Evolutionary conservation across 92 coral and sea anemone species (phyloP), one percentile per base, ranked within the genome.

Genomic region (Bergia sp.): DNA sequence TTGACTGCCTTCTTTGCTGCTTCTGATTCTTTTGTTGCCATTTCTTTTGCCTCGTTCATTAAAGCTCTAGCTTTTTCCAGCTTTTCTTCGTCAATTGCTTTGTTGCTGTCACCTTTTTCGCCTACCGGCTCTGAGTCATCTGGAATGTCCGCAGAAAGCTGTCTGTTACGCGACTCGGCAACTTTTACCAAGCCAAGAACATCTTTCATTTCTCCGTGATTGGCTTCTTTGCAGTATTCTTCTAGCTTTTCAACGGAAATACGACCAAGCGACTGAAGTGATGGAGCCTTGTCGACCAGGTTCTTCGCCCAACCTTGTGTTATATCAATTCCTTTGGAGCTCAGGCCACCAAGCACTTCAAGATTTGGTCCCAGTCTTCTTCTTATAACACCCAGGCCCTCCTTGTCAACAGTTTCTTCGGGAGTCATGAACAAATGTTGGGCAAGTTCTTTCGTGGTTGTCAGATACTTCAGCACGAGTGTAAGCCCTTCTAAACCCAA

Each of bases 341-440:
- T 61, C 73, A 92, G 79, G 4, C 86, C 94, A 65, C 94, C 94
- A 41, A 89, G 91, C 8, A 92, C 92, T 89, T 92, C 94, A 5
- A 92, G 90, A 61, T 82, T 81, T 16, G 91, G 94, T 86, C 92
- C 90, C 38, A 92, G 41, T 61, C 90, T 86, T 71, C 65, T 43
- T 13, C 86, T 73, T 7, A 82, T 76, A 12, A 61, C 82, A 77
- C 78, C 82, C 57, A 85, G 87, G 47, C 90, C 87, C 15, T 81
- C 86, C 10, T 81, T 53, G 7, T 66, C 88, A 10, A 81, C 76
- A 3, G 16, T 82, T 75, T 80, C 85, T 40, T 82, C 38, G 11
- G 90, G 55, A 0, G 43, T 71, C 4, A 45, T 15, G 77, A 73
- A 81, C 41, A 92, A 29, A 57, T 89, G 55, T 41, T 74, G 73